Evolutionary conservation across 2,797 vertebrate species (phyloP), one percentile per base, ranked within the genome.

Genomic region (Halcyon leucocephala): DNA sequence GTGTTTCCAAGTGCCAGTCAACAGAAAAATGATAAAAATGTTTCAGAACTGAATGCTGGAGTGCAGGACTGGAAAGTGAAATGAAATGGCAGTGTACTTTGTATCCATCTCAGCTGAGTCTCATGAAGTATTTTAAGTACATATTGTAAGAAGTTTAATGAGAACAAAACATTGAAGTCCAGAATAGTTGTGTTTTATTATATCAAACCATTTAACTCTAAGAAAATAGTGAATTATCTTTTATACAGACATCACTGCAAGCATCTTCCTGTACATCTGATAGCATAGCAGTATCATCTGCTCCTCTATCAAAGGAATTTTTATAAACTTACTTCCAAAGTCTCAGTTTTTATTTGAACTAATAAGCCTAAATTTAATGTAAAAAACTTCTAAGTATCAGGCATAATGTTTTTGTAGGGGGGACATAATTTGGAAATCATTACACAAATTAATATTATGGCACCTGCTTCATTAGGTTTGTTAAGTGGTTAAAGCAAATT

Each of bases 1-100:
- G 73, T 71, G 46, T 91, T 96, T 95, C 84, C n/a, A 89, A 79
- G 78, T 94, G 89, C 49, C 87, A 95, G 78, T 95, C 49, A 85
- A 89, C 39, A 92, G 80, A 80, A 94, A 91, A 96, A 78, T 69
- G 29, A 69, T 41, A 65, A 84, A 95, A 95, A 70, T 82, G 42
- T 29, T 69, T 17, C 54, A 65, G 86, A 94, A 37, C 35, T 54
- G 25, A 78, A 28, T 88, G 65, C 7, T 66, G 33, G 17, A 44
- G 71, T 89, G 89, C 89, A 83, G 58, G 72, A 82, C 69, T 35
- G 51, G 41, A 57, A 89, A 95, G 29, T 79, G 54, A 90, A 83
- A 85, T 77, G 44, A 72, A 94, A 81, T 73, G 35, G 29, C 51
- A 51, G 5, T n/a, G 21, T 62, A 12, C 33, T 77, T 80, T 61